A percentile compares a stretch with the other conserved stretches of the same genome.
Evolutionary conservation across 2,113 vertebrate genomes (phyloP).

Genomic region (Pteronura brasiliensis): DNA sequence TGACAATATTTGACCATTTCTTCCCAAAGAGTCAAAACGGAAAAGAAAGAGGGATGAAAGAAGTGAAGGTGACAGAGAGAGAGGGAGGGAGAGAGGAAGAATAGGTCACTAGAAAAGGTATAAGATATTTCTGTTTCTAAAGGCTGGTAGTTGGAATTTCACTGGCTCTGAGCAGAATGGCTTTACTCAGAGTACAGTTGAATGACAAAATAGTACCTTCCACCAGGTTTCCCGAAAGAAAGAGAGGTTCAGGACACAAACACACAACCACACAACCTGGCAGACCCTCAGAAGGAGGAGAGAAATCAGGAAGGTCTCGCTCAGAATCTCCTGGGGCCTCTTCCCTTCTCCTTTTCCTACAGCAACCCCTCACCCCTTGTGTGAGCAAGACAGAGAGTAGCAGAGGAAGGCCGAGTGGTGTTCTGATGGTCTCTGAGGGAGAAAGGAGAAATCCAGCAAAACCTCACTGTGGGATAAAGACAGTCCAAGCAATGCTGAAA

Average conservation of each 20-base stretch:
- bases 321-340: neutral
- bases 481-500: constrained; percentile 70
- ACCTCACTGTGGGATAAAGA: constrained; percentile 33
- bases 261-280: neutral
- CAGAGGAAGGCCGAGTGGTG: constrained; percentile 13
- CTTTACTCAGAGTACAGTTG: neutral
- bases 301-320: neutral
- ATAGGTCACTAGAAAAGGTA: neutral
- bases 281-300: neutral
- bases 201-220: neutral
- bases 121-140: neutral
- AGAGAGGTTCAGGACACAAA: neutral
- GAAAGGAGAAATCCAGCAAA: constrained; percentile 40
- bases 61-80: neutral
- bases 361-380: neutral
- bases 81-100: neutral
- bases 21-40: neutral
- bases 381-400: constrained; percentile 45
- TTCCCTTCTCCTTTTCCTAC: neutral
- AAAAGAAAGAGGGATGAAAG: neutral
- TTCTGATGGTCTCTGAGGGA: constrained; percentile 59
- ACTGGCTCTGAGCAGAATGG: neutral
- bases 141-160: neutral
- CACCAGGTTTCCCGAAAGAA: accelerated
- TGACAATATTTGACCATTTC: neutral